Percentiles rank a stretch among this genome's conserved stretches.
phyloP scores from a whole-genome alignment of 2,113 vertebrate genomes.

The Ardeotis arabs region DNA sequence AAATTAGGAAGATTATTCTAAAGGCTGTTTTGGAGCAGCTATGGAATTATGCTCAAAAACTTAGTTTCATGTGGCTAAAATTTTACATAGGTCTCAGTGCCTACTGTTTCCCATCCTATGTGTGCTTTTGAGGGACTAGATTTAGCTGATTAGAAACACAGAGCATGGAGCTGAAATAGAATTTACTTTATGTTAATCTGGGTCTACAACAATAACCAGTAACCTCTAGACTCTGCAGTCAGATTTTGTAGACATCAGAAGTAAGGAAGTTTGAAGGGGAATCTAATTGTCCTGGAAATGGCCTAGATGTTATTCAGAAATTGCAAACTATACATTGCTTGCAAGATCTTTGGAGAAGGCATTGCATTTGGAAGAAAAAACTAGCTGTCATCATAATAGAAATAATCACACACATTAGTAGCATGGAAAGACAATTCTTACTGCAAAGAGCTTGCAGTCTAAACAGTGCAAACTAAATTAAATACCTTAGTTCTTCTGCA shows the following conservation, averaged over 20 bases:
- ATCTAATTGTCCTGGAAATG: not conserved
- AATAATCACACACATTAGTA: not conserved
- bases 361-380: not conserved
- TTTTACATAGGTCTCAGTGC: not conserved
- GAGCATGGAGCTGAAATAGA: not conserved
- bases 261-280: not conserved
- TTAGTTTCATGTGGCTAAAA: not conserved
- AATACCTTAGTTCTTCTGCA: not conserved
- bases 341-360: not conserved
- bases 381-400: not conserved
- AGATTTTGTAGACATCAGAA: not conserved
- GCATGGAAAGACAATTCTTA: not conserved
- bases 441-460: not conserved
- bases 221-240: not conserved
- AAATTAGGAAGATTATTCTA: not conserved
- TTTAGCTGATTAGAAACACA: not conserved
- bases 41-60: not conserved
- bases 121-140: not conserved
- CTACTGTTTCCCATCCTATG: not conserved
- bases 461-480: not conserved
- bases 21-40: not conserved
- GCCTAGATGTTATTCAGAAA: not conserved
- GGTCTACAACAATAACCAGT: not conserved
- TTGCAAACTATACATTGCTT: not conserved
- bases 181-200: not conserved